phyloP scores from a whole-genome alignment of 2,888 invertebrate species.

The Laothoe populi region DNA sequence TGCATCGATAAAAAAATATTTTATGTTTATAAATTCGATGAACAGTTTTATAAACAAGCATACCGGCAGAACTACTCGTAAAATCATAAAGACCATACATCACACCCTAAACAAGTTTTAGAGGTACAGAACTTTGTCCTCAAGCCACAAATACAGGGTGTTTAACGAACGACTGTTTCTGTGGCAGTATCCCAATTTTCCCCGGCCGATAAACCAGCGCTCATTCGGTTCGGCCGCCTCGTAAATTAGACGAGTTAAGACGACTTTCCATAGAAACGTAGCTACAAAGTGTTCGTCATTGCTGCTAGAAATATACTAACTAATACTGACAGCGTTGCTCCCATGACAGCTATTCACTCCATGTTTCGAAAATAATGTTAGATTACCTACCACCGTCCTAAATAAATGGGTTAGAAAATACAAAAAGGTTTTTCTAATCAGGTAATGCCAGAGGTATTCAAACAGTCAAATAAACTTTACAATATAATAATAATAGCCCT shows the following conservation, averaged over 20 bases:
- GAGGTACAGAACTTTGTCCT: background rate
- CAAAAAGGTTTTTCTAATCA: too few relatives aligned
- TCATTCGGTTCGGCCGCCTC: conserved; percentile 19
- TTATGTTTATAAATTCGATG: too few relatives aligned
- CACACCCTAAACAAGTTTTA: conserved; percentile 3
- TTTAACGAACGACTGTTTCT: conserved; percentile 9
- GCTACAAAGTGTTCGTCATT: background rate
- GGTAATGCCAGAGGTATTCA: too few relatives aligned
- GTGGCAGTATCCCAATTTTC: conserved; percentile 11
- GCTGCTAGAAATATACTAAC: background rate
- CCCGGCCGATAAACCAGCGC: conserved; percentile 13
- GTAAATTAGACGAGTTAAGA: conserved; percentile 26
- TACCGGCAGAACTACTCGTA: background rate
- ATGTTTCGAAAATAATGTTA: too few relatives aligned
- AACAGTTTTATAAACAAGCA: too few relatives aligned
- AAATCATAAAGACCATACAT: background rate
- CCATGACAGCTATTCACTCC: too few relatives aligned
- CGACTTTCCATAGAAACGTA: background rate
- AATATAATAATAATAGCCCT: too few relatives aligned
- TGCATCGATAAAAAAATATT: too few relatives aligned
- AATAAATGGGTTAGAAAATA: too few relatives aligned
- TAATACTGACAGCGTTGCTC: too few relatives aligned
- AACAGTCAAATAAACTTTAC: too few relatives aligned
- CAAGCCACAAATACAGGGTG: conserved; percentile 6
- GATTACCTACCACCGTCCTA: too few relatives aligned